These are phyloP conservation scores for Epinephelus fuscoguttatus DNA, from an alignment of 2,113 vertebrate genomes.

Conservation along the genomic window DNA sequence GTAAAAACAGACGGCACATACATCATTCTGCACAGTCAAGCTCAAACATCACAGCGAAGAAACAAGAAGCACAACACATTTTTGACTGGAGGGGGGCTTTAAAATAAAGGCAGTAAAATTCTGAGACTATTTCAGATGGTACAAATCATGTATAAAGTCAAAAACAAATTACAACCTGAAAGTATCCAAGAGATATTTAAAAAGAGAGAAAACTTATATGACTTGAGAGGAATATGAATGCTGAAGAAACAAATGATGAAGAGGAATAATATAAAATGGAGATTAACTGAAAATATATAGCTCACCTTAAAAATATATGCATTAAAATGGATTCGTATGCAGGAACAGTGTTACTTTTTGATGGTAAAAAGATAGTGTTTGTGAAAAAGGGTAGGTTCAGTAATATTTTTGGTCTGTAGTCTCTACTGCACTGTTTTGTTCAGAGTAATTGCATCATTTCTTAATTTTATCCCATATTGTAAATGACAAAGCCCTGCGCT, in stretches of 20 bases:
- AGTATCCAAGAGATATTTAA: not conserved
- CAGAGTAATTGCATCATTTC: not conserved
- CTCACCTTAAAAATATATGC: not conserved
- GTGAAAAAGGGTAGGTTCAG: not conserved
- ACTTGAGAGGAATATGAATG: not conserved
- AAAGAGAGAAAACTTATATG: not conserved
- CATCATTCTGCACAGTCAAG: not conserved
- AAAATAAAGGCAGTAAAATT: constrained; percentile 13
- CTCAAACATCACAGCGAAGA: not conserved
- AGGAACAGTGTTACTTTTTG: not conserved
- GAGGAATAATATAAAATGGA: not conserved
- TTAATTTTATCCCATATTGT: not conserved
- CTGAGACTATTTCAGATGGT: not conserved
- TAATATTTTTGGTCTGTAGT: not conserved
- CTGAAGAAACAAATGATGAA: not conserved
- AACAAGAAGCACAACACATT: not conserved
- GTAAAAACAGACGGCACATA: not conserved
- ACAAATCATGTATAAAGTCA: not conserved
- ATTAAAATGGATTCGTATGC: not conserved
- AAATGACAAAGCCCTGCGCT: not conserved
- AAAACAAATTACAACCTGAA: not conserved
- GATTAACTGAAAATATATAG: not conserved
- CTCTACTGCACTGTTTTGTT: not conserved
- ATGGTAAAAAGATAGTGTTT: not conserved
- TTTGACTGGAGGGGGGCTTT: not conserved